Percentiles rank a stretch among this genome's conserved stretches.
Evolutionary conservation across 2,113 vertebrate species (phyloP).

Genomic region (Nipponia nippon): DNA sequence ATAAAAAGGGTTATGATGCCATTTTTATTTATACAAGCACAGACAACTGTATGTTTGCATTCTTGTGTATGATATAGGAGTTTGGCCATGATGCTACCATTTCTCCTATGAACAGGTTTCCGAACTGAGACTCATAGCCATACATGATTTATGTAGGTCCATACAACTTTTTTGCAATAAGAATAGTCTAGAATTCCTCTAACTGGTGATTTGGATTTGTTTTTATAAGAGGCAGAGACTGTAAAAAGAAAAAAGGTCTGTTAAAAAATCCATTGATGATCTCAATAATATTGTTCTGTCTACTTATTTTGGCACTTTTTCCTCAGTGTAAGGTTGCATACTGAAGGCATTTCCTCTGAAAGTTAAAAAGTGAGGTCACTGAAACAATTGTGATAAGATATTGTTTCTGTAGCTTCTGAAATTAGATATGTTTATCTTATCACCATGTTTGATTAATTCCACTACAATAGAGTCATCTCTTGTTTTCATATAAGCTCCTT

Average conservation of each 20-base stretch:
- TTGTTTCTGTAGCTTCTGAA: constrained; percentile 28
- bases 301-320: constrained; percentile 14
- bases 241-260: not conserved
- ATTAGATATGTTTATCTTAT: constrained; percentile 25
- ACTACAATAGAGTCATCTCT: not conserved
- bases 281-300: not conserved
- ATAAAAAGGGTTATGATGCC: not conserved
- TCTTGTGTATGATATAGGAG: not conserved
- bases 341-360: constrained; percentile 42
- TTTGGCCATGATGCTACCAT: not conserved
- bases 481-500: not conserved
- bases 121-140: not conserved
- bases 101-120: not conserved
- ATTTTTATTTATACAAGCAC: not conserved
- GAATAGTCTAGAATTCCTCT: not conserved
- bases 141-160: not conserved
- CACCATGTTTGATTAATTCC: constrained; percentile 20
- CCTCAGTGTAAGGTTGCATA: not conserved
- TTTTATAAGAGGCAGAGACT: not conserved
- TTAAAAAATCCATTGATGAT: not conserved
- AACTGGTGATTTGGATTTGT: not conserved
- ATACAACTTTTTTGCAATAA: not conserved
- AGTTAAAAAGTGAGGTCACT: constrained; percentile 31
- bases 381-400: constrained; percentile 9
- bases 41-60: not conserved